phyloP scores from a whole-genome alignment of 2,888 invertebrate genomes.

The Piscicola geometra region DNA sequence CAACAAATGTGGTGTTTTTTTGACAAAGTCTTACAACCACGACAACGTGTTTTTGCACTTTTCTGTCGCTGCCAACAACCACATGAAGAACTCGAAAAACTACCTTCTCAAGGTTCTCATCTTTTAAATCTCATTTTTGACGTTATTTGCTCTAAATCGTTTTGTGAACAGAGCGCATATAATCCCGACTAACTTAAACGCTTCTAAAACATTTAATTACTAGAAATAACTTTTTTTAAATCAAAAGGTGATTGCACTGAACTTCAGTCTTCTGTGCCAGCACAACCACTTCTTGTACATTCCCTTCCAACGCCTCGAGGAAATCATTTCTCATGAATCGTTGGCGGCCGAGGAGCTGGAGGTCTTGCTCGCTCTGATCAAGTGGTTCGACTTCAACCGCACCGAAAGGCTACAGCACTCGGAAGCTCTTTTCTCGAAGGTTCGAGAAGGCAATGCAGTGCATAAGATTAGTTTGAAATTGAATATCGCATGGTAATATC shows the following conservation, averaged over 20 bases:
- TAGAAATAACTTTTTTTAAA: no score
- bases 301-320: constrained; percentile 29
- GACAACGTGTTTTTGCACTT: constrained; percentile 36
- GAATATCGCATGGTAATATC: no score
- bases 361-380: constrained; percentile 36
- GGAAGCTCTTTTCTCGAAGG: constrained; percentile 26
- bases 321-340: constrained; percentile 35
- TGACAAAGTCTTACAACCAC: constrained; percentile 34
- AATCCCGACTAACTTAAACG: no score
- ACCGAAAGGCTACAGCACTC: constrained; percentile 30
- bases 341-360: constrained; percentile 35
- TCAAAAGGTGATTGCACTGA: constrained; percentile 23
- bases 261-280: constrained; percentile 25
- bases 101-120: constrained; percentile 32
- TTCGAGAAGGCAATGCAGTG: no score
- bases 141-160: no score
- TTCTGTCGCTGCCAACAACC: constrained; percentile 38
- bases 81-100: constrained; percentile 32
- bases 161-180: no score
- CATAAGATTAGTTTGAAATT: no score
- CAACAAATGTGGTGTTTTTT: constrained; percentile 32
- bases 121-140: no score
- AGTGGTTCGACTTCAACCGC: constrained; percentile 39
- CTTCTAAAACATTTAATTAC: no score
- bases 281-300: constrained; percentile 36